phyloP scores from a whole-genome alignment of 2,797 vertebrate genomes.

The Zenarchopterus dispar region DNA sequence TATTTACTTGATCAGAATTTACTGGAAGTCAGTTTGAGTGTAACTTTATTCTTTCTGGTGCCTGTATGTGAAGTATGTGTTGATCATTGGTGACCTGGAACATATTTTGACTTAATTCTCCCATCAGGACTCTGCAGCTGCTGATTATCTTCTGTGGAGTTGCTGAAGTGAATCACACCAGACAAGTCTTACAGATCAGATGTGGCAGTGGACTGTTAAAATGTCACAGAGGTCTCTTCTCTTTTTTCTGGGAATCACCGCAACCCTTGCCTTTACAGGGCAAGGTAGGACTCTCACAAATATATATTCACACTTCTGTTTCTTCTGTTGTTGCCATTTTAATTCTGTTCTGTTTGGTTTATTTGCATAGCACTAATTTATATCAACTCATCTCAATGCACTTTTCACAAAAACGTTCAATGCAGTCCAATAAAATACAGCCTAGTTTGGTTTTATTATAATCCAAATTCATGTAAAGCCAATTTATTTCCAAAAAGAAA shows the following conservation, averaged over 20 bases:
- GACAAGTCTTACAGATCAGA: conserved; percentile 66
- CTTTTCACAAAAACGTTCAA: too few species aligned
- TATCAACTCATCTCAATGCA: too few species aligned
- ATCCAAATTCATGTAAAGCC: too few species aligned
- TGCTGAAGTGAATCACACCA: conserved; percentile 42
- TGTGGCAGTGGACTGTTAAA: conserved; percentile 52
- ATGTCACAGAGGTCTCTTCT: conserved; percentile 65
- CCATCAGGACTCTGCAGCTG: conserved; percentile 29
- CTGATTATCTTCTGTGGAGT: conserved; percentile 20
- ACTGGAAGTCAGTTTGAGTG: not conserved
- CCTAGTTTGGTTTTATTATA: too few species aligned
- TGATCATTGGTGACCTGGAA: conserved; percentile 10
- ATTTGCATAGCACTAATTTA: too few species aligned
- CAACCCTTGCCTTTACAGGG: conserved; percentile 50
- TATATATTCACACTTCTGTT: not conserved
- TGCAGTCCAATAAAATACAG: too few species aligned
- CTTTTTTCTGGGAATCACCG: conserved; percentile 67
- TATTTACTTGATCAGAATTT: not conserved
- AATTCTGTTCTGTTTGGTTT: too few species aligned
- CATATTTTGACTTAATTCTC: conserved; percentile 16
- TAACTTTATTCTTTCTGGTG: not conserved
- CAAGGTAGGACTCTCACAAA: conserved; percentile 72
- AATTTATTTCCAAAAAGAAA: too few species aligned
- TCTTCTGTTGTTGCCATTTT: too few species aligned
- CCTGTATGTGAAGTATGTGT: not conserved